Percentiles rank a stretch among this genome's conserved stretches.
phyloP scores from a whole-genome alignment of 2,888 invertebrate genomes.

The Zygothrica quintamaculata region DNA sequence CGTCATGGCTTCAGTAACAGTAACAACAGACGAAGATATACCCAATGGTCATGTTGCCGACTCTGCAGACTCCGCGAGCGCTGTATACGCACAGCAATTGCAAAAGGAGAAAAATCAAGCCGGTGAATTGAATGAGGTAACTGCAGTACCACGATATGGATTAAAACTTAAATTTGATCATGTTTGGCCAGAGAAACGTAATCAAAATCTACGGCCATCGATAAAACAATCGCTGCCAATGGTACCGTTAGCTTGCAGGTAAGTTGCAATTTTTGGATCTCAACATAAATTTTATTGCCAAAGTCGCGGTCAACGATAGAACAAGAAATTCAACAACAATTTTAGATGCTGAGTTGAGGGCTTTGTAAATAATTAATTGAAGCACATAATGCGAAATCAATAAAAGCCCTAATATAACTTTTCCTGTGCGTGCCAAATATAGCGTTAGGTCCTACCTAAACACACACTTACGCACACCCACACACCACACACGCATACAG shows the following conservation, averaged over 20 bases:
- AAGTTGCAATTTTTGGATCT: conserved; percentile 32
- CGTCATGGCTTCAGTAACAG: conserved; percentile 36
- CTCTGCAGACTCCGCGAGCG: conserved; percentile 78
- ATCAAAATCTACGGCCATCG: conserved; percentile 88
- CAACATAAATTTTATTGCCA: too few relatives aligned
- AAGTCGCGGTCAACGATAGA: too few relatives aligned
- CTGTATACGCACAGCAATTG: conserved; percentile 76
- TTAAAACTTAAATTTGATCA: conserved; percentile 91
- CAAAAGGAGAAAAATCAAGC: conserved; percentile 27
- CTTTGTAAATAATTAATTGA: conserved; percentile 64
- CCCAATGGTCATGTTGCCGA: conserved; percentile 43
- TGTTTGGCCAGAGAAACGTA: conserved; percentile 90
- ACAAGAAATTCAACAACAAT: too few relatives aligned
- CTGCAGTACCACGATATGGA: conserved; percentile 87
- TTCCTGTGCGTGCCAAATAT: conserved; percentile 66
- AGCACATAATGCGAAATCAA: conserved; percentile 72
- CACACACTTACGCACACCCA: conserved; percentile 17
- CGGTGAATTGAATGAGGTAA: conserved; percentile 73
- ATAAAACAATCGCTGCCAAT: conserved; percentile 89
- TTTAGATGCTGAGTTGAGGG: conserved; percentile 34
- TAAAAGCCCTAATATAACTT: conserved; percentile 61
- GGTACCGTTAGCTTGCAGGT: conserved; percentile 90
- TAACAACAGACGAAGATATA: conserved; percentile 14
- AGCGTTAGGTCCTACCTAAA: conserved; percentile 59
- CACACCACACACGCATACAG: neutral